These are phyloP conservation scores for Sorex araneus DNA, from an alignment of 2,113 vertebrate genomes.

Conservation along the genomic window DNA sequence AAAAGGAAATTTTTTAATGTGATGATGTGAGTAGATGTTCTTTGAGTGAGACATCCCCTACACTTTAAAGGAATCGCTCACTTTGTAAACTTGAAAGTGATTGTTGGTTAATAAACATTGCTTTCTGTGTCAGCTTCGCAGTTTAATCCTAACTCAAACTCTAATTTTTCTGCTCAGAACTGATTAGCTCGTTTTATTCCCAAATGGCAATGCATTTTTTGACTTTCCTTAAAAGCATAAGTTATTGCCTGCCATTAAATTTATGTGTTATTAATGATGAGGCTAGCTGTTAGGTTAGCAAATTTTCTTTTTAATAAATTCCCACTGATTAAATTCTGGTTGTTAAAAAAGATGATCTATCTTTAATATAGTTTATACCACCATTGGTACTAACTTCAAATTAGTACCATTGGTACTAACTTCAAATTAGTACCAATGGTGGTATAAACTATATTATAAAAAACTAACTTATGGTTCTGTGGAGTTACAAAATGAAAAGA, in stretches of 20 bases:
- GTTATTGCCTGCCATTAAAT: conserved; percentile 29
- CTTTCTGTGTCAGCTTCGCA: conserved; percentile 72
- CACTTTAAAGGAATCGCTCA: conserved; percentile 85
- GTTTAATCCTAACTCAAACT: neutral
- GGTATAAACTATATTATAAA: neutral
- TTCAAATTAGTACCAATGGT: neutral
- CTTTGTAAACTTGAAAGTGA: conserved; percentile 84
- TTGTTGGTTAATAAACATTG: conserved; percentile 84
- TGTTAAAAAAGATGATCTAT: neutral
- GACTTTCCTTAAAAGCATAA: neutral
- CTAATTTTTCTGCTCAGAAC: conserved; percentile 71
- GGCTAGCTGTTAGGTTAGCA: neutral
- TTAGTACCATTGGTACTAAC: no score
- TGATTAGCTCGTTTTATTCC: conserved; percentile 67
- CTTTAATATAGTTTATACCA: conserved; percentile 11
- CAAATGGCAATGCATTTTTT: conserved; percentile 7
- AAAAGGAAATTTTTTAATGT: neutral
- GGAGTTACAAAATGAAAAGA: neutral
- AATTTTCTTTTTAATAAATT: conserved; percentile 13
- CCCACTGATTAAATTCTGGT: neutral
- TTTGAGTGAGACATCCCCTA: neutral
- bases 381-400: conserved; percentile 1
- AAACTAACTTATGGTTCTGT: neutral
- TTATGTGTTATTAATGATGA: neutral
- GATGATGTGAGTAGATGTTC: neutral